These are phyloP conservation scores for Pteria penguin DNA, from an alignment of 2,888 invertebrate species.

Conservation along the genomic window DNA sequence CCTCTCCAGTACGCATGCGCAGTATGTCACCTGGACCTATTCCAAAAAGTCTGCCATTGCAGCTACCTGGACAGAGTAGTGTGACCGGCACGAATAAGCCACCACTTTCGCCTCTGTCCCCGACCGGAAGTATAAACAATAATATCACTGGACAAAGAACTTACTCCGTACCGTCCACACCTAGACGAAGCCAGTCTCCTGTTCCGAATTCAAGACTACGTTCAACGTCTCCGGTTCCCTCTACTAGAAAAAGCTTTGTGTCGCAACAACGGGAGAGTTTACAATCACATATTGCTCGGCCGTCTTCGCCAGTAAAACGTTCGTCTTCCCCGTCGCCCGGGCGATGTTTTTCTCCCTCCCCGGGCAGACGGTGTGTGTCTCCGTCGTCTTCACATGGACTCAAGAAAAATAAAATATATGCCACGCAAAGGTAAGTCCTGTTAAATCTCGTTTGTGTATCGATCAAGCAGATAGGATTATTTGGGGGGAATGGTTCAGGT, in stretches of 20 bases:
- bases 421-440: too few species aligned
- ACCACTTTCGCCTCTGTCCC: slow-evolving; percentile 33
- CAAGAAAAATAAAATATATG: too few species aligned
- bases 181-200: slow-evolving; percentile 56
- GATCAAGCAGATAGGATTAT: too few species aligned
- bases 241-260: slow-evolving; percentile 15
- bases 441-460: too few species aligned
- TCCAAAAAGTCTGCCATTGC: slow-evolving; percentile 44
- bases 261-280: slow-evolving; percentile 26
- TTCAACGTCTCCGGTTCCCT: slow-evolving; percentile 60
- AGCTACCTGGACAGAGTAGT: slow-evolving; percentile 27
- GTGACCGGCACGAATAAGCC: slow-evolving; percentile 45
- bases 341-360: slow-evolving; percentile 42
- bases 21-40: slow-evolving; percentile 63
- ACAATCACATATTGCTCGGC: slow-evolving; percentile 11
- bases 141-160: slow-evolving; percentile 29
- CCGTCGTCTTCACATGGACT: slow-evolving; percentile 37
- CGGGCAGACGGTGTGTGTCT: slow-evolving; percentile 49
- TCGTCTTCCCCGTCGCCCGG: slow-evolving; percentile 32
- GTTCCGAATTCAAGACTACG: slow-evolving; percentile 50
- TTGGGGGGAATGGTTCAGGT: too few species aligned
- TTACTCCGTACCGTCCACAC: slow-evolving; percentile 28
- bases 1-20: slow-evolving; percentile 58
- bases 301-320: slow-evolving; percentile 39
- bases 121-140: slow-evolving; percentile 22